phyloP scores from a whole-genome alignment of 2,113 vertebrate genomes.

The Chloebia gouldiae region DNA sequence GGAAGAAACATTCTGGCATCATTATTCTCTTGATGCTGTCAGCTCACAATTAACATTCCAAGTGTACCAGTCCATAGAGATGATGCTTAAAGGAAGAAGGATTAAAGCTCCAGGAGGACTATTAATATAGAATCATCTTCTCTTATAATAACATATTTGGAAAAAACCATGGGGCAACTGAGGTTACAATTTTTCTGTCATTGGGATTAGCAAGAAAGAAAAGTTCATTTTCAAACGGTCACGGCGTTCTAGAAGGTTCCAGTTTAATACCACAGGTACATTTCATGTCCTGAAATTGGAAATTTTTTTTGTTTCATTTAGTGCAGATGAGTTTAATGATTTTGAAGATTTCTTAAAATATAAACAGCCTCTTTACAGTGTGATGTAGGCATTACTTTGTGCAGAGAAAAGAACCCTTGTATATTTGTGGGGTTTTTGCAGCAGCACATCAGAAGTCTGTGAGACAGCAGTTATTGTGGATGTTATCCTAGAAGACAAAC shows the following conservation, averaged over 20 bases:
- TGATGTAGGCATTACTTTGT: background rate
- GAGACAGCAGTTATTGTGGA: background rate
- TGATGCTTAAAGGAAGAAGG: background rate
- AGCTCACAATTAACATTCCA: background rate
- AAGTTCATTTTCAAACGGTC: background rate
- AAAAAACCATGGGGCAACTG: background rate
- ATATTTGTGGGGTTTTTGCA: background rate
- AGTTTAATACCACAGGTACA: conserved; percentile 4
- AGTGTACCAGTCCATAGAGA: background rate
- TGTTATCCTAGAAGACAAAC: background rate
- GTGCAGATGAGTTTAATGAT: background rate
- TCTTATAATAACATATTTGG: background rate
- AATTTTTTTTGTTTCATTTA: background rate
- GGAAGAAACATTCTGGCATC: background rate
- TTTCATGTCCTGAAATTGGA: background rate
- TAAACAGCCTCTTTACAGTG: background rate
- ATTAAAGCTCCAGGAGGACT: background rate
- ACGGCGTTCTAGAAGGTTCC: conserved; percentile 21
- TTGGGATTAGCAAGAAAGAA: background rate
- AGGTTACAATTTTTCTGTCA: background rate
- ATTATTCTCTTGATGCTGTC: background rate
- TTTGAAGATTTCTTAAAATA: background rate
- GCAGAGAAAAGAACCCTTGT: background rate
- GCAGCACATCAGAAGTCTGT: background rate
- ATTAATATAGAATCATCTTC: background rate